These are phyloP conservation scores for Alviniconcha strummeri DNA, from an alignment of 2,888 invertebrate species.

Conservation along the genomic window DNA sequence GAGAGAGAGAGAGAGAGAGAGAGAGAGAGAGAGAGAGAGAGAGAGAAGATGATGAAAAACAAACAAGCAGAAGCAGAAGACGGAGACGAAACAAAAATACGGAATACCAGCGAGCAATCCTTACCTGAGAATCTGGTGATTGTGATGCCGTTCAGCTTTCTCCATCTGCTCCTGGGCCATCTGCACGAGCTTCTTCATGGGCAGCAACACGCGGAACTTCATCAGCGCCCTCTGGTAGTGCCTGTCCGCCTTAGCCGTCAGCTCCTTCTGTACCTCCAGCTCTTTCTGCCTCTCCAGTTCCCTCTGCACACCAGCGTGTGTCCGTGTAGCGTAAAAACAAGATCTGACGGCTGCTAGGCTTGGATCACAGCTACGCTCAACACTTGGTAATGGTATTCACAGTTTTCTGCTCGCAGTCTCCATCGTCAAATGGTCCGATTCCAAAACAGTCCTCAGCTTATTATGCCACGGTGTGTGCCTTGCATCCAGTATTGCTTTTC, in stretches of 20 bases:
- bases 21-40: too few species aligned
- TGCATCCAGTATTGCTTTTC: too few species aligned
- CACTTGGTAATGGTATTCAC: too few species aligned
- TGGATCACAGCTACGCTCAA: neutral
- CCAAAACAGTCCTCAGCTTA: too few species aligned
- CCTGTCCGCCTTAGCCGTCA: conserved; percentile 56
- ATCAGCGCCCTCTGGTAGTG: conserved; percentile 58
- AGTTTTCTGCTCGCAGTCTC: too few species aligned
- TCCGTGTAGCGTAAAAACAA: neutral
- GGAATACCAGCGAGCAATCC: neutral
- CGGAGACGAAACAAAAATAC: too few species aligned
- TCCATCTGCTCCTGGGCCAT: conserved; percentile 53
- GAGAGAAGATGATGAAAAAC: too few species aligned
- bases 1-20: too few species aligned
- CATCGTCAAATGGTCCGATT: too few species aligned
- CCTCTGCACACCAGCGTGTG: conserved; percentile 47
- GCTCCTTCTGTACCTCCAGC: conserved; percentile 51
- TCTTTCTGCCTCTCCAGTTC: conserved; percentile 57
- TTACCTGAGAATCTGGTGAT: conserved; percentile 31
- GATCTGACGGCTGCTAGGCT: neutral
- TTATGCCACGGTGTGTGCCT: too few species aligned
- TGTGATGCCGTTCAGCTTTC: conserved; percentile 50
- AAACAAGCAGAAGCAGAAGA: too few species aligned
- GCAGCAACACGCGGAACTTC: conserved; percentile 60
- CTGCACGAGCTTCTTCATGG: conserved; percentile 59